Conservation (phyloP, 2,113 vertebrate genomes). For the Hyla sarda region DNA sequence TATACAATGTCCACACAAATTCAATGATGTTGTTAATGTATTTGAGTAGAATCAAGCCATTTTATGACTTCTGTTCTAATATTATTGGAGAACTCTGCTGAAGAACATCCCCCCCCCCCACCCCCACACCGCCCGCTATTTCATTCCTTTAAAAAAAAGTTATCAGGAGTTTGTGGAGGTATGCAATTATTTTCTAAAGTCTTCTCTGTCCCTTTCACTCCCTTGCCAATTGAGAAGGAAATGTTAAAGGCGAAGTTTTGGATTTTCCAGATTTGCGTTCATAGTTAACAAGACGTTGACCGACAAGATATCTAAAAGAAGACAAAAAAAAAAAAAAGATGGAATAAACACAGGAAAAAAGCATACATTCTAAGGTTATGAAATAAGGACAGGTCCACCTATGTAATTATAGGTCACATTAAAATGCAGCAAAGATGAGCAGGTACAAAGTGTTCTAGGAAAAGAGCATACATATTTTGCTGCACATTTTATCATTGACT, state of each 20-base stretch:
- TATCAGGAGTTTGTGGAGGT: slow-evolving; percentile 67
- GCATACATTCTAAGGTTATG: too few species aligned
- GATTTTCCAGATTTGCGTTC: slow-evolving; percentile 90
- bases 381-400: too few species aligned
- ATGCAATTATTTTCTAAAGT: slow-evolving; percentile 64
- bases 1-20: slow-evolving; percentile 13
- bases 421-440: too few species aligned
- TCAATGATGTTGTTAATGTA: background rate
- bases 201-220: slow-evolving; percentile 70
- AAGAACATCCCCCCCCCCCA: slow-evolving; percentile 67
- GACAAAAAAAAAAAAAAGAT: slow-evolving; percentile 48
- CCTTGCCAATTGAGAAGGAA: slow-evolving; percentile 81
- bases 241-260: slow-evolving; percentile 70
- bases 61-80: slow-evolving; percentile 70
- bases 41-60: slow-evolving; percentile 54
- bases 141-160: slow-evolving; percentile 74
- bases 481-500: too few species aligned
- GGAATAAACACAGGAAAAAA: background rate
- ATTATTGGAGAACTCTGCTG: slow-evolving; percentile 67
- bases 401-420: too few species aligned
- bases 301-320: slow-evolving; percentile 90
- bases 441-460: too few species aligned
- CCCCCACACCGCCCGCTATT: slow-evolving; percentile 65
- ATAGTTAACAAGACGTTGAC: slow-evolving; percentile 97
- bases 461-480: too few species aligned